A percentile compares a stretch with the other conserved stretches of the same genome.
Evolutionary conservation across 2,113 vertebrate genomes (phyloP).

Genomic region (cattle (Bos taurus)): ARS-UCD2.0 NC_037331.1:10628501-10629000

Average conservation of each 20-base stretch:
- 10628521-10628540: conserved; percentile 79
- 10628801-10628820: neutral
- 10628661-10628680: neutral
- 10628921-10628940: neutral
- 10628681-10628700: conserved; percentile 13
- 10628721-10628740: neutral
- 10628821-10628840: conserved; percentile 32
- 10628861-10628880: conserved; percentile 25
- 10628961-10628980: neutral
- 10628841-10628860: conserved; percentile 9
- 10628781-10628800: neutral
- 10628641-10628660: conserved; percentile 81
- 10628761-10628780: neutral
- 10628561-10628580: conserved; percentile 9
- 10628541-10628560: conserved; percentile 27
- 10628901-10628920: neutral
- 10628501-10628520: conserved; percentile 98
- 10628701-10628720: neutral
- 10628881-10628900: neutral
- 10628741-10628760: neutral
- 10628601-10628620: conserved; percentile 98
- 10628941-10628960: neutral
- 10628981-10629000: neutral
- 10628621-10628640: conserved; percentile 98
- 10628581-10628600: conserved; percentile 30